A percentile compares a stretch with the other conserved stretches of the same genome.
Evolutionary conservation across 1,140 invertebrate genomes (phyloP).

Genomic region (Calliopsis andreniformis): DNA sequence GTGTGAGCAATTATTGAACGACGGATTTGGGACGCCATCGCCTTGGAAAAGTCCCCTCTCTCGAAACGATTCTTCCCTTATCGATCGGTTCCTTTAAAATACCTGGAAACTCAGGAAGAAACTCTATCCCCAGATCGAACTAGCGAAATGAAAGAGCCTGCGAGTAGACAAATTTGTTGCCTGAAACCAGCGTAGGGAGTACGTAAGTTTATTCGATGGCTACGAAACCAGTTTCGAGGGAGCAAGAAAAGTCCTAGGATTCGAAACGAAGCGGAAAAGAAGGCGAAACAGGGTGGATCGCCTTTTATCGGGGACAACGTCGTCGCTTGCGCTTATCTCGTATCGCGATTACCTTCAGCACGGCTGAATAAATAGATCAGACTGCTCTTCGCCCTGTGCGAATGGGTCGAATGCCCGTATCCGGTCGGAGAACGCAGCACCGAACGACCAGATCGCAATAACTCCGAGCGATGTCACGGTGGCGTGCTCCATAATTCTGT

Average conservation of each 20-base stretch:
- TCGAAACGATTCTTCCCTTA: not conserved
- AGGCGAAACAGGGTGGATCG: not conserved
- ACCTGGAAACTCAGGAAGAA: too few species aligned
- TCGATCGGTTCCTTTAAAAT: not conserved
- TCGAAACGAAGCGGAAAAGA: constrained; percentile 11
- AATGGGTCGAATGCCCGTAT: constrained; percentile 40
- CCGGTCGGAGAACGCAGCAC: constrained; percentile 2
- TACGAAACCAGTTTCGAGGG: not conserved
- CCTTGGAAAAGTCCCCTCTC: not conserved
- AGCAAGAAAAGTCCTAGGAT: not conserved
- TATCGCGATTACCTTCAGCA: constrained; percentile 29
- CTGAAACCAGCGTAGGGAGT: too few species aligned
- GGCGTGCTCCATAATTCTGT: constrained; percentile 55
- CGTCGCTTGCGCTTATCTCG: constrained; percentile 32
- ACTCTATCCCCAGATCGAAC: too few species aligned
- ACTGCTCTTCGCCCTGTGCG: constrained; percentile 12
- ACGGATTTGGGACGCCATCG: constrained; percentile 21
- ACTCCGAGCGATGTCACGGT: constrained; percentile 46
- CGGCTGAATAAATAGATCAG: constrained; percentile 51
- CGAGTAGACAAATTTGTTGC: too few species aligned
- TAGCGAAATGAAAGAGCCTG: too few species aligned
- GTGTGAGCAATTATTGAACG: constrained; percentile 59
- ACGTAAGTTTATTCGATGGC: not conserved
- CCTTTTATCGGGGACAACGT: constrained; percentile 32
- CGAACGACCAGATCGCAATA: constrained; percentile 50